Evolutionary conservation across 1,140 invertebrate genomes (phyloP).

Genomic region (Bombus affinis): DNA sequence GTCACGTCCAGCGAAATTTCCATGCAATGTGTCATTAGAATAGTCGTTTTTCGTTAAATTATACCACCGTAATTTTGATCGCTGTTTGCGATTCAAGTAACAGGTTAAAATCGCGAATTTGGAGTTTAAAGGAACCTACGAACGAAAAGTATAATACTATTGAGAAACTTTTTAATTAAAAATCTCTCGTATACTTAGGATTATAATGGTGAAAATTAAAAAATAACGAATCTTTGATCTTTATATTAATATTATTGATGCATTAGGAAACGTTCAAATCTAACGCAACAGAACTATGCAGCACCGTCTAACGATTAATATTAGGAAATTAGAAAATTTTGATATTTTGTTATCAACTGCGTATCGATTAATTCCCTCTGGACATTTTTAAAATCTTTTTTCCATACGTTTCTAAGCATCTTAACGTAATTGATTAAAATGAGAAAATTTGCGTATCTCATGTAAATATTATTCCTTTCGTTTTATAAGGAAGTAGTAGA

Average conservation of each 20-base stretch:
- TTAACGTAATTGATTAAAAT: no score
- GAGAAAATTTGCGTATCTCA: no score
- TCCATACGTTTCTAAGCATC: not conserved
- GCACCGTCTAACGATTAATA: not conserved
- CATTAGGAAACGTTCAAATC: not conserved
- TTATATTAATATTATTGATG: not conserved
- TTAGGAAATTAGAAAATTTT: not conserved
- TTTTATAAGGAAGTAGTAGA: no score
- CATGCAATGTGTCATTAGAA: not conserved
- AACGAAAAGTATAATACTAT: not conserved
- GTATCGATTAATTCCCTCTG: not conserved
- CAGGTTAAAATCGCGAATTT: no score
- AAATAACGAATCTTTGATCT: not conserved
- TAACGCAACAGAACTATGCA: not conserved
- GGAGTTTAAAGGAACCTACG: no score
- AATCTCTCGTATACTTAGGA: not conserved
- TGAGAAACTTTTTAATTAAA: not conserved
- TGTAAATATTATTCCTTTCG: not conserved
- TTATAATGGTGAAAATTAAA: not conserved
- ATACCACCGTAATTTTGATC: not conserved
- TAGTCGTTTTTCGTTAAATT: not conserved
- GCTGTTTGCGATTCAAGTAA: not conserved
- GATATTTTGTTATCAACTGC: not conserved
- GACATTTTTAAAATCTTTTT: not conserved
- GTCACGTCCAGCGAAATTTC: not conserved